Evolutionary conservation across 2,113 vertebrate species (phyloP), one percentile per base, ranked within the genome.

Genomic region (Chloropsis cyanopogon): DNA sequence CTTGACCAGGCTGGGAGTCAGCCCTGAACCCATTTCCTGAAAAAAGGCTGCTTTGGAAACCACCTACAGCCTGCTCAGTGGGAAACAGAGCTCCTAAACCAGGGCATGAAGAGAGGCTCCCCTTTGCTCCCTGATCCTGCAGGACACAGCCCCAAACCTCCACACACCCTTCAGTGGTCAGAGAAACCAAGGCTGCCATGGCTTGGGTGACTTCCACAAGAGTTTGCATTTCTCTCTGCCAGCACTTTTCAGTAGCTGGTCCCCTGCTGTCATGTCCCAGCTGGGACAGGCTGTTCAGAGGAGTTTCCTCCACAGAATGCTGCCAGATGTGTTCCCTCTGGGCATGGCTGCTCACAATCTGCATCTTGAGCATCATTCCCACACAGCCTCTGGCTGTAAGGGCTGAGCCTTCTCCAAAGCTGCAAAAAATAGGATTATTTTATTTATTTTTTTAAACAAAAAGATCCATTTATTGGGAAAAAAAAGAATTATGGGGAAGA

Each of bases 401-500:
- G 52, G 29, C 60, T 46, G 13, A 78, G 53, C 52, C 12, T 95
- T 17, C 64, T 53, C 37, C 60, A 76, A 89, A 84, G n/a, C 19
- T 49, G 75, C 35, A 79, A 21, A 21, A 96, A 79, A 77, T 9
- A 93, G 72, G 50, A 92, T 26, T 39, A 33, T 44, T 64, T 81
- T 56, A 52, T 44, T 59, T 37, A 26, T 39, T 81, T 33, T 56
- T 66, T 89, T 56, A 79, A 94, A 94, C 82, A 81, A 65, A 75
- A 46, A 88, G 6, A 97, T 83, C 70, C 54, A 39, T 97, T 97
- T 97, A 86, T 92, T 49, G 92, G 65, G 39, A 29, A 95, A 96
- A 96, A 95, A 91, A 96, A 97, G 93, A 97, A 92, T 88, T 96
- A 92, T 92, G 80, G 44, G 35, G 57, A 35, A 78, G 60, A 90